A percentile compares a stretch with the other conserved stretches of the same genome.
These are phyloP conservation scores for Melierax canorus DNA, from an alignment of 2,113 vertebrate species.

Conservation along the genomic window DNA sequence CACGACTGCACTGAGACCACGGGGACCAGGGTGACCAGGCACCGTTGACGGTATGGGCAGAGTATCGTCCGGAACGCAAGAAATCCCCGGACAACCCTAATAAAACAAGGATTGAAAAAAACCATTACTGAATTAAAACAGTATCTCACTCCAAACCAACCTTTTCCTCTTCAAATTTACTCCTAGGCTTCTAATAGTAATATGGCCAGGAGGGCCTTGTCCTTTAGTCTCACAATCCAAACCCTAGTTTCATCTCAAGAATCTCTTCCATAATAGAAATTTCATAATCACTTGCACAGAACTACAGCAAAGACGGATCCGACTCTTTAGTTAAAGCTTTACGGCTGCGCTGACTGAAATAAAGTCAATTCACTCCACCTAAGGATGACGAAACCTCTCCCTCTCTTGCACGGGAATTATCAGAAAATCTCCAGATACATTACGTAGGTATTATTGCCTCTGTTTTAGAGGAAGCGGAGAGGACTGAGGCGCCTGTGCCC, in stretches of 20 bases:
- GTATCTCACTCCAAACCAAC: not conserved
- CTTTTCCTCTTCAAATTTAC: not conserved
- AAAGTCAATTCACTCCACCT: not conserved
- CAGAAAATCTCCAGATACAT: not conserved
- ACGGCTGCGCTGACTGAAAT: not conserved
- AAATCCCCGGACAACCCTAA: slow-evolving; percentile 82
- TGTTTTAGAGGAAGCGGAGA: not conserved
- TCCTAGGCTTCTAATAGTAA: not conserved
- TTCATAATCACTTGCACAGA: not conserved
- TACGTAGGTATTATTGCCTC: not conserved
- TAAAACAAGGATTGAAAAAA: not conserved
- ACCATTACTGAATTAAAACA: not conserved
- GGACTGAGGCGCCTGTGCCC: not conserved
- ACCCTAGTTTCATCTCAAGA: not conserved
- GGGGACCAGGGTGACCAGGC: slow-evolving; percentile 92
- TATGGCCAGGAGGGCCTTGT: not conserved
- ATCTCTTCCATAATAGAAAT: not conserved
- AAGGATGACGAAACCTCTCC: not conserved
- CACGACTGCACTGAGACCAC: slow-evolving; percentile 94
- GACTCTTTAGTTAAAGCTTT: not conserved
- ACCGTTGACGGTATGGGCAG: slow-evolving; percentile 86
- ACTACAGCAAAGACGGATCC: not conserved
- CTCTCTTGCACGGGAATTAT: not conserved
- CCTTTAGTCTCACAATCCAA: not conserved
- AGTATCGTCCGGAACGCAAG: slow-evolving; percentile 85